phyloP scores from a whole-genome alignment of 2,113 vertebrate genomes.

The Chloropsis cyanopogon region DNA sequence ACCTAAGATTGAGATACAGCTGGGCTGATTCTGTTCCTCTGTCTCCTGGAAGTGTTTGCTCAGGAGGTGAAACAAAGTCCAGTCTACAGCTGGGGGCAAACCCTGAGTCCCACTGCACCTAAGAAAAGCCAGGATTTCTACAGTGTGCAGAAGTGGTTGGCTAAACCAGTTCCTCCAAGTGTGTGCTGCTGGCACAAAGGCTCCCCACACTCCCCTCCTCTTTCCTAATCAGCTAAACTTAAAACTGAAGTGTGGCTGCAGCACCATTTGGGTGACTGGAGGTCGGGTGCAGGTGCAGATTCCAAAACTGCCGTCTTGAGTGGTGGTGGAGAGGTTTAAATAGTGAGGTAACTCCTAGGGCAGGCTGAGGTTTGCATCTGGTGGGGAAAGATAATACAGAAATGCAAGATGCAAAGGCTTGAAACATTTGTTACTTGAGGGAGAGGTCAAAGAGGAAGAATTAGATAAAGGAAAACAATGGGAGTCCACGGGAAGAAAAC shows the following conservation, averaged over 20 bases:
- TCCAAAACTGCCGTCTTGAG: fast-evolving
- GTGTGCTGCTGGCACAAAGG: neutral
- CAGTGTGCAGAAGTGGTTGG: neutral
- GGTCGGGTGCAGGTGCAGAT: neutral
- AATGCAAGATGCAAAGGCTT: neutral
- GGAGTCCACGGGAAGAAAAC: neutral
- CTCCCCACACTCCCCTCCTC: neutral
- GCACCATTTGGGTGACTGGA: fast-evolving
- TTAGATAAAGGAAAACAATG: neutral
- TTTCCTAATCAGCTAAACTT: neutral
- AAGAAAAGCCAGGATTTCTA: neutral
- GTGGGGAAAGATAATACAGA: neutral
- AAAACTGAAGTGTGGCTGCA: neutral
- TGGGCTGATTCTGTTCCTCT: neutral
- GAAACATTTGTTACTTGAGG: neutral
- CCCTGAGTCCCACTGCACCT: neutral
- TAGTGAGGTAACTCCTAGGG: neutral
- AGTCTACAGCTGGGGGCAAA: neutral
- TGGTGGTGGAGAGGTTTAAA: neutral
- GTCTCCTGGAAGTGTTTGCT: neutral
- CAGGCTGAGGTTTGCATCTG: neutral
- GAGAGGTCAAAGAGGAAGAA: neutral
- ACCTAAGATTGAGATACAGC: neutral
- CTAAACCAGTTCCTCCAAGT: neutral
- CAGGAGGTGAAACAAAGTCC: conserved; percentile 13